Conservation (phyloP, 2,888 invertebrate genomes). For the Hofmannophila pseudospretella region DNA sequence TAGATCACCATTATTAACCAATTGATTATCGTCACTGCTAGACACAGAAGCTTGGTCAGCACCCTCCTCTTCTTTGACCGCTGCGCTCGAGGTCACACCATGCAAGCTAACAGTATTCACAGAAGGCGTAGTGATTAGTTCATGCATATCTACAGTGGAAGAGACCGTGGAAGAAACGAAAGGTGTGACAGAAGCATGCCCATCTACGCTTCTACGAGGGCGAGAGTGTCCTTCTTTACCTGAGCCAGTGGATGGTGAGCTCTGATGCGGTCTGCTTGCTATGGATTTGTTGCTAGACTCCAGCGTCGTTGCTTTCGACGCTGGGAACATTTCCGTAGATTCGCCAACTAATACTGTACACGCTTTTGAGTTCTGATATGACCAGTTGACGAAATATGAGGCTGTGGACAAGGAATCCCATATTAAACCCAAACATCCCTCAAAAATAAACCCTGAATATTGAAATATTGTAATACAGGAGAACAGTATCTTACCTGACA, state of each 20-base stretch:
- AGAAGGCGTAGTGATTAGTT: constrained; percentile 60
- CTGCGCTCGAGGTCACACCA: constrained; percentile 52
- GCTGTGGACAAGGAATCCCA: constrained; percentile 75
- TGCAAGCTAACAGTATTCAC: constrained; percentile 66
- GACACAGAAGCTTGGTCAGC: constrained; percentile 46
- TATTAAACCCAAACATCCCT: no score
- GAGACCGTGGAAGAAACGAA: constrained; percentile 56
- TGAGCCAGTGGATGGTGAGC: constrained; percentile 72
- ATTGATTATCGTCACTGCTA: constrained; percentile 34
- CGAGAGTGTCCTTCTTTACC: constrained; percentile 77
- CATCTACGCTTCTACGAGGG: constrained; percentile 84
- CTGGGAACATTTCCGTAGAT: constrained; percentile 81
- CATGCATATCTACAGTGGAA: constrained; percentile 74
- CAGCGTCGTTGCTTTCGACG: constrained; percentile 83
- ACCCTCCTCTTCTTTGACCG: constrained; percentile 31
- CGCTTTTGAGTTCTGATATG: constrained; percentile 88
- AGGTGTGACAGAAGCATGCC: constrained; percentile 68
- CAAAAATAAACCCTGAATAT: no score
- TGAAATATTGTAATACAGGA: no score
- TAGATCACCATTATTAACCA: constrained; percentile 50
- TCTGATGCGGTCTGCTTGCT: constrained; percentile 80
- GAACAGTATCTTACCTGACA: constrained; percentile 83
- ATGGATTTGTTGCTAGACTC: constrained; percentile 84
- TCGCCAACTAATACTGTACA: constrained; percentile 91
- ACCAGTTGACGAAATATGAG: constrained; percentile 90